These are phyloP conservation scores for Clitarchus hookeri DNA, from an alignment of 2,888 invertebrate species.

Conservation along the genomic window DNA sequence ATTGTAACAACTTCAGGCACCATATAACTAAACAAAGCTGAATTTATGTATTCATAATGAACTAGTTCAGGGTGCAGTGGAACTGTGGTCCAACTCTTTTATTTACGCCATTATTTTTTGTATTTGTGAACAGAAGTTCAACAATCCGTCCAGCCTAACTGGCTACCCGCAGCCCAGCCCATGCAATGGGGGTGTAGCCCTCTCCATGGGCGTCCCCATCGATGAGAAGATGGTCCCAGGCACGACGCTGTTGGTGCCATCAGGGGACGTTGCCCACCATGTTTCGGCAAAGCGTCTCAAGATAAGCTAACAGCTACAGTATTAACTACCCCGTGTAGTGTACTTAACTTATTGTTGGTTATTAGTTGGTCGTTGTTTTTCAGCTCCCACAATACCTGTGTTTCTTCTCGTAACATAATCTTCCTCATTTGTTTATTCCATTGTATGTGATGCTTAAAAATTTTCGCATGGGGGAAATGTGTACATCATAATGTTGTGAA, in stretches of 20 bases:
- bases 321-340: constrained; percentile 15
- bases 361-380: not conserved
- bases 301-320: constrained; percentile 40
- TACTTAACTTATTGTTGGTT: not conserved
- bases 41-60: too few species aligned
- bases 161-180: constrained; percentile 33
- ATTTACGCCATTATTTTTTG: not conserved
- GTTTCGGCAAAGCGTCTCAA: constrained; percentile 37
- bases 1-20: too few species aligned
- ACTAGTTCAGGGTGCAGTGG: too few species aligned
- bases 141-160: constrained; percentile 39
- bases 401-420: not conserved
- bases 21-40: too few species aligned
- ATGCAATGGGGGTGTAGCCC: constrained; percentile 36
- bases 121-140: constrained; percentile 31
- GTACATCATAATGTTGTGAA: not conserved
- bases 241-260: constrained; percentile 28
- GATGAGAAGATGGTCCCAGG: constrained; percentile 30
- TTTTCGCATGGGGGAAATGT: constrained; percentile 10
- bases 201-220: constrained; percentile 32
- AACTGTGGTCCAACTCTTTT: too few species aligned
- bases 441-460: not conserved
- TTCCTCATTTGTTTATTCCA: not conserved
- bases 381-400: not conserved
- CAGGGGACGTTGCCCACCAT: constrained; percentile 34